These are phyloP conservation scores for Brachionus paranguensis DNA, from an alignment of 1,140 invertebrate species.

Conservation along the genomic window DNA sequence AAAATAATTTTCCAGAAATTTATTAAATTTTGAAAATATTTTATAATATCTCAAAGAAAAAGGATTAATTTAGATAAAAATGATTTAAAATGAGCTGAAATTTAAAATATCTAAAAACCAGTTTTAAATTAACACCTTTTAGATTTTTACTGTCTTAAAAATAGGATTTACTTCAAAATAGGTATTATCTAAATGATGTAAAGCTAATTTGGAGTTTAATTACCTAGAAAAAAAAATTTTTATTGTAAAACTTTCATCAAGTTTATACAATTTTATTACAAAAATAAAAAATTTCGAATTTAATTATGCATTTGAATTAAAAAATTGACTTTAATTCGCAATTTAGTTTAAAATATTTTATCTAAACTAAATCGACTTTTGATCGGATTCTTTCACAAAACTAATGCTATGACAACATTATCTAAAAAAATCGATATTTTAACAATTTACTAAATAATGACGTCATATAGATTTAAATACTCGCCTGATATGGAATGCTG, in stretches of 20 bases:
- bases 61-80: background rate
- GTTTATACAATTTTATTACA: background rate
- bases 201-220: background rate
- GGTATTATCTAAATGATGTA: background rate
- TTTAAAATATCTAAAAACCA: background rate
- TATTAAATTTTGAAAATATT: background rate
- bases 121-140: background rate
- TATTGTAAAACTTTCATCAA: background rate
- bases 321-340: background rate
- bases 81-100: background rate
- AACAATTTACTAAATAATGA: background rate
- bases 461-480: background rate
- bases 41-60: background rate
- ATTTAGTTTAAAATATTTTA: background rate
- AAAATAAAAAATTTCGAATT: background rate
- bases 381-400: background rate
- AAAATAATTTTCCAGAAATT: background rate
- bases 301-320: background rate
- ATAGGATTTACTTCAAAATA: background rate
- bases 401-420: constrained; percentile 14
- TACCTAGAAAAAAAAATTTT: background rate
- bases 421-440: background rate
- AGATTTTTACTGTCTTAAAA: background rate
- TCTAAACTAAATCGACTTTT: too few relatives aligned
- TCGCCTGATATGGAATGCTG: background rate